A percentile compares a stretch with the other conserved stretches of the same genome.
Conservation (phyloP, 64 coral and sea anemone genomes). For the Montipora capricornis region DNA sequence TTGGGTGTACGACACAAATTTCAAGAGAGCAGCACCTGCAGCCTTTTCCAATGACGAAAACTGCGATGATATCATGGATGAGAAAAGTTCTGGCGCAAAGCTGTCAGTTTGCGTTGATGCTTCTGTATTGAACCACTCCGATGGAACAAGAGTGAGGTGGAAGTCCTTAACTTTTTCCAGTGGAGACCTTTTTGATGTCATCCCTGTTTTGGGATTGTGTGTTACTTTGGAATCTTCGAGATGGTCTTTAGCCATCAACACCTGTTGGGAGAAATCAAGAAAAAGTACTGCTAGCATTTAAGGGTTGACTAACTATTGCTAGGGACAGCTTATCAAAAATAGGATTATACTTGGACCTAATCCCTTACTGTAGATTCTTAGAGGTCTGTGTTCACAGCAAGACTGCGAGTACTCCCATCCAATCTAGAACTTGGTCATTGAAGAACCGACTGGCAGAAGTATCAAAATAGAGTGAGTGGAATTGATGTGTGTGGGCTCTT, state of each 20-base stretch:
- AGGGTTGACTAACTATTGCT: no score
- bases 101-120: background rate
- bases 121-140: conserved; percentile 75
- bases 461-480: no score
- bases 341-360: no score
- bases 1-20: conserved; percentile 85
- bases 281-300: no score
- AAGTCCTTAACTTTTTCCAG: conserved; percentile 66
- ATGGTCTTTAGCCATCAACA: conserved; percentile 79
- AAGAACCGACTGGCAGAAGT: no score
- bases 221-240: conserved; percentile 44
- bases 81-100: conserved; percentile 27
- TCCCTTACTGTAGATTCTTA: no score
- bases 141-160: conserved; percentile 77
- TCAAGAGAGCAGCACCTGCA: conserved; percentile 67
- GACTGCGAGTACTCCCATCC: no score
- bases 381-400: no score
- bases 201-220: conserved; percentile 72
- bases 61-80: conserved; percentile 41
- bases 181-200: conserved; percentile 54
- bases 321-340: no score
- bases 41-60: conserved; percentile 82
- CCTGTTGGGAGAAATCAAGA: conserved; percentile 18
- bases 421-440: no score
- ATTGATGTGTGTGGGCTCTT: no score